A percentile compares a stretch with the other conserved stretches of the same genome.
Evolutionary conservation across 2,888 invertebrate species (phyloP).

Genomic region (Ophion ventricosus): DNA sequence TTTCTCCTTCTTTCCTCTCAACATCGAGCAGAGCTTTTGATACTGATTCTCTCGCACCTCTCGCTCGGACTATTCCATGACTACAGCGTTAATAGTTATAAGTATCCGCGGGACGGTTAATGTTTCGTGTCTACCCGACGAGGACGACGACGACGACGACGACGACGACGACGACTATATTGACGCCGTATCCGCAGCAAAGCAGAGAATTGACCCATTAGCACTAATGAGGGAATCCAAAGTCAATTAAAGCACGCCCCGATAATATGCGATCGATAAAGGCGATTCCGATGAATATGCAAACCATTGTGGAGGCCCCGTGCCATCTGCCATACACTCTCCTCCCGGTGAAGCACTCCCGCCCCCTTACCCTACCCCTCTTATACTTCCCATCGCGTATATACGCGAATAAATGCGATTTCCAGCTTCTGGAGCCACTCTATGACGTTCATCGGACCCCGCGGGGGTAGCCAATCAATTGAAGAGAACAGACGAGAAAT

Average conservation of each 20-base stretch:
- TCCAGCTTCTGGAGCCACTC: no score
- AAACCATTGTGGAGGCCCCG: constrained; percentile 73
- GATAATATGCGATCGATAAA: constrained; percentile 78
- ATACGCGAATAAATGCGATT: no score
- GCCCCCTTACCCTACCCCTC: neutral
- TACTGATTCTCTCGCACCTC: constrained; percentile 35
- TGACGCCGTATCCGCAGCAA: constrained; percentile 7
- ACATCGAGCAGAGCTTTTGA: constrained; percentile 20
- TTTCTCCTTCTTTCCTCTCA: constrained; percentile 12
- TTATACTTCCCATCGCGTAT: constrained; percentile 17
- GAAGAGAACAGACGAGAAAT: no score
- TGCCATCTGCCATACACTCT: constrained; percentile 76
- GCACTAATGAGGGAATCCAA: constrained; percentile 80
- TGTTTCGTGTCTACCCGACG: constrained; percentile 45
- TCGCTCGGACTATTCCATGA: neutral
- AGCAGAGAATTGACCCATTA: constrained; percentile 77
- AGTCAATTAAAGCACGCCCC: constrained; percentile 79
- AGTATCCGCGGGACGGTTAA: constrained; percentile 33
- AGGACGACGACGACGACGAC: constrained; percentile 18
- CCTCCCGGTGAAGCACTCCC: neutral
- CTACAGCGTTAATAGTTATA: constrained; percentile 34
- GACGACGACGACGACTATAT: constrained; percentile 21
- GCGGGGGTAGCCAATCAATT: no score
- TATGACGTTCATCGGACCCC: no score
- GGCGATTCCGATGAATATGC: constrained; percentile 79